Base-by-base conservation (phyloP, 2,113 vertebrate genomes). In the Machaerirhynchus nigripectus region DNA sequence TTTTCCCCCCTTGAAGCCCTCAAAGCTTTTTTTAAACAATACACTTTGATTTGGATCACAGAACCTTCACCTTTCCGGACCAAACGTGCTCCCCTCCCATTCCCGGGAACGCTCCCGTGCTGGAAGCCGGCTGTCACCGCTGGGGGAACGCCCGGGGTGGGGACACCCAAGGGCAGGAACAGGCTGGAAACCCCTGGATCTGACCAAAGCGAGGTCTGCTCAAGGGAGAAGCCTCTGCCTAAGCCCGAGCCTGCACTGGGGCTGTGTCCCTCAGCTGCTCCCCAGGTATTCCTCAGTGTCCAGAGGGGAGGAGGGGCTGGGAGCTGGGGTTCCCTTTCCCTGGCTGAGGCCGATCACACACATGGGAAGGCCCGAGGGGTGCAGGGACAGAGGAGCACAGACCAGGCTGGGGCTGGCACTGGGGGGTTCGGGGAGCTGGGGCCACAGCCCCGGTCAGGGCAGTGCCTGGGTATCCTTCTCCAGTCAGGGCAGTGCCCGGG, bases 321-420 rank as follows among this genome's bases (percentile, higher is more conserved):
- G 4, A 44, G 27, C 33, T 49, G 37, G 27, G 20, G 39, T 42
- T 39, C 76, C 49, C 49, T 56, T 33, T 67, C 69, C 20, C 56
- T 78, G 90, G 71, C 86, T 91, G 94, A 94, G 82, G 79, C 68
- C 93, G 78, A 83, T 93, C 91, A 94, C 76, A 53, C 56, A 89
- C 81, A 74, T 64, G 47, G 82, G 91, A 75, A 90, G 59, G 84
- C 86, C 68, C 59, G 74, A 63, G 87, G 23, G 88, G 90, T 86
- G 47, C 88, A 60, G 53, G 23, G 35, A 46, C 79, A 59, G 37
- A 91, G 90, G 93, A 87, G 71, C 96, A 89, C 75, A 95, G 78
- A 86, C 80, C 89, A 33, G 27, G 85, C 84, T 86, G 87, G 55
- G 91, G 69, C 49, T 23, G 60, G 39, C 49, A 10, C 11, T 83